These are phyloP conservation scores for Ctenosaura bakeri DNA, from an alignment of 2,797 vertebrate genomes.

Conservation along the genomic window DNA sequence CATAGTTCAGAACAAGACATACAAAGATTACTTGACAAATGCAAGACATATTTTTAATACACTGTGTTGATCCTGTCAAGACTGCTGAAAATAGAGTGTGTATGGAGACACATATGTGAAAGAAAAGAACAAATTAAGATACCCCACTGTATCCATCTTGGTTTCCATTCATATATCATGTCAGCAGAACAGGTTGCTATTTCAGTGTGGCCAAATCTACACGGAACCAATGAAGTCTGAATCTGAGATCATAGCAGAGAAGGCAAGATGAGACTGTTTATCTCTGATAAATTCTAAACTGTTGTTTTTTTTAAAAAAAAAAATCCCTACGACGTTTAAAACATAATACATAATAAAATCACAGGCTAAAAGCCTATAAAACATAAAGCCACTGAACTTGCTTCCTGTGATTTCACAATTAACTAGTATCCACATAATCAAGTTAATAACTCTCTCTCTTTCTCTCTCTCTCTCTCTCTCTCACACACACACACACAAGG, in stretches of 20 bases:
- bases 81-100: conserved; percentile 46
- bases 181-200: neutral
- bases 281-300: neutral
- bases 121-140: conserved; percentile 55
- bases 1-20: conserved; percentile 68
- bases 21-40: conserved; percentile 63
- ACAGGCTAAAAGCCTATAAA: too few species aligned
- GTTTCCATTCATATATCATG: neutral
- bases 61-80: conserved; percentile 43
- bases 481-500: too few species aligned
- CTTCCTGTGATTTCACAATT: neutral
- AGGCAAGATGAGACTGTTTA: neutral
- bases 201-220: neutral
- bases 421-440: neutral
- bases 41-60: conserved; percentile 63
- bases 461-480: too few species aligned
- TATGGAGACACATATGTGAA: conserved; percentile 45
- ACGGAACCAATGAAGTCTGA: neutral
- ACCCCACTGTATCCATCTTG: conserved; percentile 9
- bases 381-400: neutral
- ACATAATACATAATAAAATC: too few species aligned
- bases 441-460: too few species aligned
- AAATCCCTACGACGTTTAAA: too few species aligned
- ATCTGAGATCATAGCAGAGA: neutral
- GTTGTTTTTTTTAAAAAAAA: too few species aligned